A percentile compares a stretch with the other conserved stretches of the same genome.
Evolutionary conservation across 2,888 invertebrate genomes (phyloP).

Genomic region (Drosophila flavopinicola): DNA sequence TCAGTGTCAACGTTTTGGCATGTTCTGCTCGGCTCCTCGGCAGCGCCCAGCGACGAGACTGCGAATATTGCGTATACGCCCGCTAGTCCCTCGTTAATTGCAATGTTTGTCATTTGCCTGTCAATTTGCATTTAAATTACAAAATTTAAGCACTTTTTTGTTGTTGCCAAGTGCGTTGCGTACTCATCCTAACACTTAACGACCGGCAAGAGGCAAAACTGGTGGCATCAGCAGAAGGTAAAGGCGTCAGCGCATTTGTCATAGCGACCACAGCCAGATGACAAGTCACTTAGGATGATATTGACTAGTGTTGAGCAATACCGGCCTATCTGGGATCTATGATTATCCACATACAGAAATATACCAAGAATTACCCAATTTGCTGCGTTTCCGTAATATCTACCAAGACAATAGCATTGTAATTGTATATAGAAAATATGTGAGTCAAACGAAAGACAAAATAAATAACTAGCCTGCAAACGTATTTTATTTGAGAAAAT

Average conservation of each 20-base stretch:
- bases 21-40: not conserved
- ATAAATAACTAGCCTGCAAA: too few relatives aligned
- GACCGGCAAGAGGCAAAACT: slow-evolving; percentile 21
- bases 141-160: slow-evolving; percentile 71
- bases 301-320: slow-evolving; percentile 12
- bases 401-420: too few relatives aligned
- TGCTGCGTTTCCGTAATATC: too few relatives aligned
- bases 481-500: too few relatives aligned
- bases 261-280: slow-evolving; percentile 37
- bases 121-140: slow-evolving; percentile 82
- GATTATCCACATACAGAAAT: not conserved
- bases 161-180: slow-evolving; percentile 19
- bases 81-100: slow-evolving; percentile 77
- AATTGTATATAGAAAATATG: too few relatives aligned
- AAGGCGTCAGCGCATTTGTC: slow-evolving; percentile 42
- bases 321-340: not conserved
- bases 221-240: slow-evolving; percentile 1
- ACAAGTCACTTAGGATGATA: slow-evolving; percentile 18
- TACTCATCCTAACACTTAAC: slow-evolving; percentile 31
- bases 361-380: too few relatives aligned
- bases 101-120: slow-evolving; percentile 75
- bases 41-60: not conserved
- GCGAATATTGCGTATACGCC: slow-evolving; percentile 64
- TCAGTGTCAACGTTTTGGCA: slow-evolving; percentile 12
- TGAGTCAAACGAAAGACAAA: too few relatives aligned